A percentile compares a stretch with the other conserved stretches of the same genome.
These are phyloP conservation scores for Centrocercus urophasianus DNA, from an alignment of 2,113 vertebrate genomes.

Conservation along the genomic window DNA sequence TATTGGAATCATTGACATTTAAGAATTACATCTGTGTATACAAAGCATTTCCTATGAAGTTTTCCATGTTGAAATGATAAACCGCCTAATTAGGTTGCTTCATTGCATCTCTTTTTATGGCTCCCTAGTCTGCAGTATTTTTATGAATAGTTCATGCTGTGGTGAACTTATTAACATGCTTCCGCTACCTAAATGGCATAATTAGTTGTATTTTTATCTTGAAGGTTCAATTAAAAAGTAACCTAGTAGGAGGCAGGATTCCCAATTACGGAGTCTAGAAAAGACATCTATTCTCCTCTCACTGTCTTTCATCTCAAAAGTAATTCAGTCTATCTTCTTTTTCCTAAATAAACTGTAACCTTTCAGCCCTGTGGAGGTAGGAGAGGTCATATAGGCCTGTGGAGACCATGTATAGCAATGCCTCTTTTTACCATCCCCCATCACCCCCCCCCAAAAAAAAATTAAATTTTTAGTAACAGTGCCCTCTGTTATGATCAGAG, in stretches of 20 bases:
- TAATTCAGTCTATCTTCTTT: background rate
- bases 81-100: background rate
- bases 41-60: background rate
- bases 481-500: background rate
- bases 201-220: slow-evolving; percentile 46
- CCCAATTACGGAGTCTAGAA: slow-evolving; percentile 19
- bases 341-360: slow-evolving; percentile 7
- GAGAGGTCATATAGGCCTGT: slow-evolving; percentile 11
- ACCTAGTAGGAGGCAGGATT: slow-evolving; percentile 16
- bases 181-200: background rate
- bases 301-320: slow-evolving; percentile 19
- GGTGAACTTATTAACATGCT: slow-evolving; percentile 25
- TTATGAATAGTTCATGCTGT: slow-evolving; percentile 29
- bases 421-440: background rate
- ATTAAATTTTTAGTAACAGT: background rate
- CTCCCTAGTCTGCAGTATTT: slow-evolving; percentile 7
- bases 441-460: background rate
- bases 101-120: background rate
- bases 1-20: background rate
- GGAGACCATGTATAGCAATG: background rate
- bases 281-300: background rate
- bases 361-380: slow-evolving; percentile 39
- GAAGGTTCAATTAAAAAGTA: slow-evolving; percentile 50
- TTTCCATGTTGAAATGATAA: background rate
- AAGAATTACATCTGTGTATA: background rate